Percentiles rank a stretch among this genome's conserved stretches.
phyloP scores from a whole-genome alignment of 2,113 vertebrate species.

The Opisthocomus hoazin region DNA sequence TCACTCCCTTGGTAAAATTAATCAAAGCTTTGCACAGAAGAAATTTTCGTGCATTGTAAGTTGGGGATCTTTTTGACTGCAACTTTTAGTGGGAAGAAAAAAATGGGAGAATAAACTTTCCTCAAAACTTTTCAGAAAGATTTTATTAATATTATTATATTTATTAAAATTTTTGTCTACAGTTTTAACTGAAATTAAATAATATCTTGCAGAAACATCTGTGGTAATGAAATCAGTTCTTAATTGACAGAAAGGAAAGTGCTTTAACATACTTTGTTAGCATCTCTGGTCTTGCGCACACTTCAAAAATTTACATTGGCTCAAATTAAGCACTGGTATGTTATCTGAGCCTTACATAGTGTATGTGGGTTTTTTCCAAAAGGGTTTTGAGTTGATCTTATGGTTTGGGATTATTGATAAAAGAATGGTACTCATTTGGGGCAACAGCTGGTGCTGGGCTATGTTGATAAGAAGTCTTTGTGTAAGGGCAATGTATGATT shows the following conservation, averaged over 20 bases:
- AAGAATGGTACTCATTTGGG: not conserved
- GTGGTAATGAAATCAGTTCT: not conserved
- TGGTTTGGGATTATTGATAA: not conserved
- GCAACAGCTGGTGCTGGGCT: not conserved
- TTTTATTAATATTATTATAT: not conserved
- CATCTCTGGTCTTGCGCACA: not conserved
- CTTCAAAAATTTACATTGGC: not conserved
- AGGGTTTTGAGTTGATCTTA: not conserved
- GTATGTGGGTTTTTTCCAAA: not conserved
- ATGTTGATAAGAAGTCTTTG: not conserved
- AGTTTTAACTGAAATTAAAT: not conserved
- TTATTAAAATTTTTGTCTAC: not conserved
- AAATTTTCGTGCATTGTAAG: not conserved
- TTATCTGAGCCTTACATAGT: not conserved
- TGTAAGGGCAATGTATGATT: not conserved
- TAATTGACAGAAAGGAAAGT: not conserved
- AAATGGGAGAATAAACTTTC: not conserved
- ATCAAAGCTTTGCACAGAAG: not conserved
- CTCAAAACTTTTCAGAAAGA: not conserved
- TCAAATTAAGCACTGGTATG: not conserved
- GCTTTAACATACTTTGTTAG: not conserved
- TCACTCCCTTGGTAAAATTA: not conserved
- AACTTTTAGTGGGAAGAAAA: not conserved
- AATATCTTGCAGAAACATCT: not conserved
- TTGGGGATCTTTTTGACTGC: not conserved